Base-by-base conservation (phyloP, 2,888 invertebrate species). In the Melieria crassipennis region DNA sequence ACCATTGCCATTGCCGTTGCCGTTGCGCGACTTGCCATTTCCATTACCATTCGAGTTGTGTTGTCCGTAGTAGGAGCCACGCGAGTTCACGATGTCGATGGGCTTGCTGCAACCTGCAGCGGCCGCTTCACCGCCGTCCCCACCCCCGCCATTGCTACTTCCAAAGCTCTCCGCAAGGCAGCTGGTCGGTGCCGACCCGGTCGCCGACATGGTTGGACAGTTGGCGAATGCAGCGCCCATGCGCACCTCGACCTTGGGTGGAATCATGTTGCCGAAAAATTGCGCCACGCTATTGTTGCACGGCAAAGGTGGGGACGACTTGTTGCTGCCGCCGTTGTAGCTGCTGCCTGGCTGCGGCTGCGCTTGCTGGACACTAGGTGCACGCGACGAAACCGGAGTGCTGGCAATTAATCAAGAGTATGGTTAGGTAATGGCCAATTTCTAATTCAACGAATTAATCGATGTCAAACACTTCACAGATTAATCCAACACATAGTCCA, bases 161-260 rank as follows among this genome's bases (percentile, higher is more conserved):
- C 80, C 80, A 5, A 75, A 78, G 68, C 79, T 80, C 68, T 78
- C 82, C 71, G 78, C 82, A 65, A 79, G 79, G 65, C 80, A 80
- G 61, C 77, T 81, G 56, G 81, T 83, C 6, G 65, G 65, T 69
- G 69, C 76, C 55, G 65, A 75, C 50, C 70, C 69, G 63, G 74
- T 75, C 9, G 58, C 69, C 16, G 71, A 50, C 11, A 74, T 72
- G 2, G 69, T 61, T 5, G 71, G 73, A 46, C 72, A 71, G 7
- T 65, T 48, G 13, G 75, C 69, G 11, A 58, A 68, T 63, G 71
- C 71, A 63, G 70, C 70, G 3, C 80, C 84, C 74, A 87, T 73
- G 64, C 84, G 84, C 4, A 84, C 85, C 75, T 86, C 87, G 30
- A 86, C 86, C 76, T 85, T 85, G 16, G 84, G 75, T 62, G 90